A percentile compares a stretch with the other conserved stretches of the same genome.
phyloP scores from a whole-genome alignment of 2,888 invertebrate species.

The Morpho helenor region DNA sequence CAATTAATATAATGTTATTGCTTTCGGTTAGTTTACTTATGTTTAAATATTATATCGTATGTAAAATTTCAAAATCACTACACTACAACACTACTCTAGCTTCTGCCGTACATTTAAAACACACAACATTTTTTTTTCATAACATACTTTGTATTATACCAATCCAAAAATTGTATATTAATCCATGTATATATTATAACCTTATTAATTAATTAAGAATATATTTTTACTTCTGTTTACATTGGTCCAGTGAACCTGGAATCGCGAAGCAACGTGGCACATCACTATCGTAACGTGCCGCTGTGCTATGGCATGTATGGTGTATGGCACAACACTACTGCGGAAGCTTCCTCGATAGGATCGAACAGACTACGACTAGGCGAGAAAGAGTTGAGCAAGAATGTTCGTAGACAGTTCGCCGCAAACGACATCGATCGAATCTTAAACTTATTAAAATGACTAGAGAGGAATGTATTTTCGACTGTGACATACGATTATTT shows the following conservation, averaged over 20 bases:
- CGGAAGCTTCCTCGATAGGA: slow-evolving; percentile 46
- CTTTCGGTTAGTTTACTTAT: slow-evolving; percentile 71
- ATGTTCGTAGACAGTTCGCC: slow-evolving; percentile 46
- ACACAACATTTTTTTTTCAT: slow-evolving; percentile 62
- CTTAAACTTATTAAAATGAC: slow-evolving; percentile 52
- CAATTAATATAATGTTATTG: slow-evolving; percentile 58
- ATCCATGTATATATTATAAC: slow-evolving; percentile 56
- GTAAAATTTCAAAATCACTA: slow-evolving; percentile 78
- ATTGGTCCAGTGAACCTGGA: slow-evolving; percentile 71
- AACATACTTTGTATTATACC: slow-evolving; percentile 68
- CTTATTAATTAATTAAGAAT: slow-evolving; percentile 52
- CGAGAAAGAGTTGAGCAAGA: slow-evolving; percentile 68
- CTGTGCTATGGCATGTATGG: slow-evolving; percentile 50
- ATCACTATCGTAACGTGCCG: slow-evolving; percentile 39
- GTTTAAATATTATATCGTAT: slow-evolving; percentile 45
- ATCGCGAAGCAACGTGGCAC: slow-evolving; percentile 48
- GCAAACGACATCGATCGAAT: slow-evolving; percentile 37
- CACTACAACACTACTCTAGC: slow-evolving; percentile 74
- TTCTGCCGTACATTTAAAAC: slow-evolving; percentile 72
- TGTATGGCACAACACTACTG: slow-evolving; percentile 71
- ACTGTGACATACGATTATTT: slow-evolving; percentile 48
- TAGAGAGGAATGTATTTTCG: slow-evolving; percentile 70
- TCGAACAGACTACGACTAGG: slow-evolving; percentile 55
- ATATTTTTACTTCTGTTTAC: slow-evolving; percentile 52
- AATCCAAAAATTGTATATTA: slow-evolving; percentile 73